Percentiles rank a stretch among this genome's conserved stretches.
Conservation (phyloP, 2,888 invertebrate genomes). For the Stramonita haemastoma region DNA sequence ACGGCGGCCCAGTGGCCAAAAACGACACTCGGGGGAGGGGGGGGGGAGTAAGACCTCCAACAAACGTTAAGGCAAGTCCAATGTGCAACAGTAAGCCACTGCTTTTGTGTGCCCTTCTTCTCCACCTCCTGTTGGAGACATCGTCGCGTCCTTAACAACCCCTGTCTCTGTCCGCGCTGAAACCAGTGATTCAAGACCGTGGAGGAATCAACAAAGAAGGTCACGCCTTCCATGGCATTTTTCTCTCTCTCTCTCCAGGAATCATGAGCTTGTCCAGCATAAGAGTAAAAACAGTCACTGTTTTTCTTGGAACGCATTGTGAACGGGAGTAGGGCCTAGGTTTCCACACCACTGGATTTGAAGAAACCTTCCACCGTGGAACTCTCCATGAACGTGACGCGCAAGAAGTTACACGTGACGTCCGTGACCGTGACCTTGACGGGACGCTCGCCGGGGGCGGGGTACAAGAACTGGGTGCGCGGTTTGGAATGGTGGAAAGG, state of each 20-base stretch:
- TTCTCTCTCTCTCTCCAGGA: background rate
- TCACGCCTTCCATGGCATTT: background rate
- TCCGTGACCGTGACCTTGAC: slow-evolving; percentile 64
- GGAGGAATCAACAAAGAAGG: background rate
- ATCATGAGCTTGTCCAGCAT: background rate
- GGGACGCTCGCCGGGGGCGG: slow-evolving; percentile 44
- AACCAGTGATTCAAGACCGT: too few species aligned
- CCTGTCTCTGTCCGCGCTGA: too few species aligned
- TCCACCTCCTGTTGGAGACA: background rate
- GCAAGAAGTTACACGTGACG: slow-evolving; percentile 65
- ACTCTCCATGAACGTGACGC: slow-evolving; percentile 69
- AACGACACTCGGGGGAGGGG: background rate
- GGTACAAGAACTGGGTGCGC: slow-evolving; percentile 44
- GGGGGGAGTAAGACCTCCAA: background rate
- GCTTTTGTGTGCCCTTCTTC: background rate
- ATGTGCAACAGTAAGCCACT: background rate
- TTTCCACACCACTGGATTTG: slow-evolving; percentile 45
- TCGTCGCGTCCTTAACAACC: too few species aligned
- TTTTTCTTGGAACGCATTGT: background rate
- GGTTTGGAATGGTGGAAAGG: slow-evolving; percentile 47
- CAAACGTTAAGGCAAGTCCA: background rate
- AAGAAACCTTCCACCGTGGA: slow-evolving; percentile 67
- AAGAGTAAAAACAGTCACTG: background rate
- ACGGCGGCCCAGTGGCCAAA: background rate
- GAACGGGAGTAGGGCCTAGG: background rate